These are phyloP conservation scores for Amiota communis DNA, from an alignment of 2,888 invertebrate species.

Conservation along the genomic window DNA sequence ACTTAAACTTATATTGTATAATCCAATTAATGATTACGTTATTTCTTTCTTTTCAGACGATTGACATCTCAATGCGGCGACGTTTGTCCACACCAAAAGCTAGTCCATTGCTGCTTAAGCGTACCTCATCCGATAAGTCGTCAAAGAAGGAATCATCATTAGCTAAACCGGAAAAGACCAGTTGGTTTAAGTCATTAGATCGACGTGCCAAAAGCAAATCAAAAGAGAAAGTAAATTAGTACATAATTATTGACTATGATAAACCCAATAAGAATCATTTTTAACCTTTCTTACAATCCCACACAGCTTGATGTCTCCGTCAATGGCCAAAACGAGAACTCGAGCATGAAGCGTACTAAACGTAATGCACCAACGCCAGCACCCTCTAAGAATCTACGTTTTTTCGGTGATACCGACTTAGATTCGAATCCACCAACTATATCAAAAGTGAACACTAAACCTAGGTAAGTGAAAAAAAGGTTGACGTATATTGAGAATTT, in stretches of 20 bases:
- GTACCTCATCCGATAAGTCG: slow-evolving; percentile 74
- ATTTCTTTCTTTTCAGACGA: slow-evolving; percentile 49
- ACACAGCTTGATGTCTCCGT: slow-evolving; percentile 59
- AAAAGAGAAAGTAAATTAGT: slow-evolving; percentile 64
- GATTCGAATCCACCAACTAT: slow-evolving; percentile 80
- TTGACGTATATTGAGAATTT: not conserved
- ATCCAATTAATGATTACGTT: slow-evolving; percentile 4
- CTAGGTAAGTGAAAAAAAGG: slow-evolving; percentile 56
- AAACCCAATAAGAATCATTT: not conserved
- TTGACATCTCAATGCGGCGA: slow-evolving; percentile 81
- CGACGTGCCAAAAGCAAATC: slow-evolving; percentile 81
- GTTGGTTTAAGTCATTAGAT: slow-evolving; percentile 88
- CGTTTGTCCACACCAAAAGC: slow-evolving; percentile 84
- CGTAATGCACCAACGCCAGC: slow-evolving; percentile 55
- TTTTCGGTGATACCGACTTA: slow-evolving; percentile 88
- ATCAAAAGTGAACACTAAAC: slow-evolving; percentile 68
- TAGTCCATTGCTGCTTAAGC: slow-evolving; percentile 78
- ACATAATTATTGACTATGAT: slow-evolving; percentile 40
- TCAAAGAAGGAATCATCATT: slow-evolving; percentile 72
- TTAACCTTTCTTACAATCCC: slow-evolving; percentile 7
- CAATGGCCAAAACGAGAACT: slow-evolving; percentile 60
- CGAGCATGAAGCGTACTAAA: slow-evolving; percentile 66
- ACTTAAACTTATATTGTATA: slow-evolving; percentile 18
- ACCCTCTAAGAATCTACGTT: slow-evolving; percentile 80
- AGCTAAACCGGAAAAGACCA: slow-evolving; percentile 75